A percentile compares a stretch with the other conserved stretches of the same genome.
phyloP scores from a whole-genome alignment of 2,113 vertebrate genomes.

The Peucedramus taeniatus region DNA sequence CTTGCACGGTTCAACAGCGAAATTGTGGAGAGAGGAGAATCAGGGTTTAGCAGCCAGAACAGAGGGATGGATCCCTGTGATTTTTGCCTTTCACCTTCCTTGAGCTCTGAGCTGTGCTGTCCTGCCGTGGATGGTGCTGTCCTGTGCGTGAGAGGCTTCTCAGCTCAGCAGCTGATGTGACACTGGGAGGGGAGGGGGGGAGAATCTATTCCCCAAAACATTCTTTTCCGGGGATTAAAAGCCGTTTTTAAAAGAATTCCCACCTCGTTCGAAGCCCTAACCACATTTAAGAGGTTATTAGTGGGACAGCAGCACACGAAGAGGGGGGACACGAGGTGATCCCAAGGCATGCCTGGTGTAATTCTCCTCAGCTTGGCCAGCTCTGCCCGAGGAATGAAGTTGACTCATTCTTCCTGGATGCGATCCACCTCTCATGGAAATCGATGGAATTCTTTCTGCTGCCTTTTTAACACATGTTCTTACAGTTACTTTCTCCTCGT shows the following conservation, averaged over 20 bases:
- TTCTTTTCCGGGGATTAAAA: not conserved
- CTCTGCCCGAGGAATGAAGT: slow-evolving; percentile 9
- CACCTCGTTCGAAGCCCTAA: rapidly evolving
- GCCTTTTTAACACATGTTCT: slow-evolving; percentile 11
- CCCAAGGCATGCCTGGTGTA: not conserved
- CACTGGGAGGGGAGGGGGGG: rapidly evolving
- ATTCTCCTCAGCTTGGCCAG: not conserved
- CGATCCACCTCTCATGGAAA: slow-evolving; percentile 33
- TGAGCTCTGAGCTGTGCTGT: not conserved
- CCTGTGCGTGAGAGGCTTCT: too few species aligned
- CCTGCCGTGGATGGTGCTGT: rapidly evolving
- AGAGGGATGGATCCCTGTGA: not conserved
- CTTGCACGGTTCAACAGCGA: rapidly evolving
- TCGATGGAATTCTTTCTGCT: slow-evolving; percentile 23
- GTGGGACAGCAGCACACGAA: not conserved
- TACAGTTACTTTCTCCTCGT: not conserved
- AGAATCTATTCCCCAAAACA: rapidly evolving
- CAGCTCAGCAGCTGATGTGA: not conserved
- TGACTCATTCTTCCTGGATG: slow-evolving; percentile 61
- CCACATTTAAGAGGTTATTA: rapidly evolving
- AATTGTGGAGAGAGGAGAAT: not conserved
- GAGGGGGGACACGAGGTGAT: not conserved
- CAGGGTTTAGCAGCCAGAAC: not conserved
- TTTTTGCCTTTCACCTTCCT: rapidly evolving
- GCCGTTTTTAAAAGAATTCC: not conserved